A percentile compares a stretch with the other conserved stretches of the same genome.
Evolutionary conservation across 2,888 invertebrate genomes (phyloP).

Genomic region (Drosophila acutilabella): DNA sequence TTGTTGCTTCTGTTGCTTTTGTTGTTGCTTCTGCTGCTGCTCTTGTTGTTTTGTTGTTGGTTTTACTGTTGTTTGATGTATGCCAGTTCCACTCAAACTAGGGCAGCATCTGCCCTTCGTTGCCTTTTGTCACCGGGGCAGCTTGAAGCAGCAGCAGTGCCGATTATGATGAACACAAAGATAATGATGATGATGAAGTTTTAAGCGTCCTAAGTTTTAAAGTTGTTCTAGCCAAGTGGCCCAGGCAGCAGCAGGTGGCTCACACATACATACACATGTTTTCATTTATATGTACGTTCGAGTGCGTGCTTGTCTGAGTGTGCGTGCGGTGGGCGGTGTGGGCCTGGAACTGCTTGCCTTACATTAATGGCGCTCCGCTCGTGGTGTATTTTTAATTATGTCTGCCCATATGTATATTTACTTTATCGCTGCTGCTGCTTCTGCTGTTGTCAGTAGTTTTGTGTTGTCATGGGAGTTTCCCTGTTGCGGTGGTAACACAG

Average conservation of each 20-base stretch:
- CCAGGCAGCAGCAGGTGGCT: constrained; percentile 73
- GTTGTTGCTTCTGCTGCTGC: constrained; percentile 26
- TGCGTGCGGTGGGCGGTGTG: constrained; percentile 18
- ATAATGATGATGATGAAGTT: constrained; percentile 3
- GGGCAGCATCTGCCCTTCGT: constrained; percentile 54
- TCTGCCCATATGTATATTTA: constrained; percentile 64
- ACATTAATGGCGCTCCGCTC: constrained; percentile 53
- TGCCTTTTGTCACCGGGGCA: constrained; percentile 65
- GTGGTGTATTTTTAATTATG: constrained; percentile 69
- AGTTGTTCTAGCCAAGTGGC: constrained; percentile 31
- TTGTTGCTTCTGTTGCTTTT: constrained; percentile 20
- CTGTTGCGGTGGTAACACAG: constrained; percentile 45
- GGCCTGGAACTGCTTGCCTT: constrained; percentile 48
- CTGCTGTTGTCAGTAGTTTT: constrained; percentile 35
- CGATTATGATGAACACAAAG: not conserved
- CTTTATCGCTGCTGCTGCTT: constrained; percentile 34
- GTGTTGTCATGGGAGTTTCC: constrained; percentile 71
- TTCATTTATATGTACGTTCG: constrained; percentile 22
- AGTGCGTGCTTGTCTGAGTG: constrained; percentile 30
- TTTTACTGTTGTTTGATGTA: constrained; percentile 22
- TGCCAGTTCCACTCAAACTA: constrained; percentile 21
- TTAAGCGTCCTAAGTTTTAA: constrained; percentile 35
- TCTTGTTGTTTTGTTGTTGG: constrained; percentile 15
- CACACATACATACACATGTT: constrained; percentile 47
- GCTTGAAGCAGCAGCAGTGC: constrained; percentile 62